Evolutionary conservation across 2,888 invertebrate species (phyloP).

Genomic region (Epsilonema sp.): DNA sequence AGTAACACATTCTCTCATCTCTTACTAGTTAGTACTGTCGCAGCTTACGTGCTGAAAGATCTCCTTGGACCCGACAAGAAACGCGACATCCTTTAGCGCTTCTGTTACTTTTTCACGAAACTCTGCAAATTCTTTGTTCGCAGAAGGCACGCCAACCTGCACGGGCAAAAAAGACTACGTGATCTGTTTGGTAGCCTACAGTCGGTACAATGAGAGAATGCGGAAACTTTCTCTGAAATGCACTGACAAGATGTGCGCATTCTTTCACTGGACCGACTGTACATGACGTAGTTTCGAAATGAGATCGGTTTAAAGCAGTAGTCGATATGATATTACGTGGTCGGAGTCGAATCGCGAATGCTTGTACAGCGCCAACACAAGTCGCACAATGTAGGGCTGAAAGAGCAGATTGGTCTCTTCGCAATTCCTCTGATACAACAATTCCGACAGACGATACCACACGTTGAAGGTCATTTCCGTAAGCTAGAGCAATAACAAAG

Average conservation of each 20-base stretch:
- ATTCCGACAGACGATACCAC: slow-evolving; percentile 88
- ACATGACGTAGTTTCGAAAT: too few species aligned
- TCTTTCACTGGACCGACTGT: too few species aligned
- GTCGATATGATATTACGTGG: too few species aligned
- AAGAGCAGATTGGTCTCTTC: slow-evolving; percentile 59
- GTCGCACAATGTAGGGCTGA: slow-evolving; percentile 66
- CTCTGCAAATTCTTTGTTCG: slow-evolving; percentile 56
- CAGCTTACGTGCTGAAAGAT: slow-evolving; percentile 85
- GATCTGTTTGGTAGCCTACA: too few species aligned
- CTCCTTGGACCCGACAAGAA: slow-evolving; percentile 74
- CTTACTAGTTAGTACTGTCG: too few species aligned
- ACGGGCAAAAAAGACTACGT: too few species aligned
- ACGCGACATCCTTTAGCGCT: slow-evolving; percentile 83
- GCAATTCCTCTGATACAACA: slow-evolving; percentile 65
- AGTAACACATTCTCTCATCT: too few species aligned
- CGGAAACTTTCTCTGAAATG: too few species aligned
- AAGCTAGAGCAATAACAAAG: slow-evolving; percentile 35
- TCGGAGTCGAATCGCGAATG: slow-evolving; percentile 94
- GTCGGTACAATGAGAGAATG: too few species aligned
- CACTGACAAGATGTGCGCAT: too few species aligned
- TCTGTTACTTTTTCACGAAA: slow-evolving; percentile 62
- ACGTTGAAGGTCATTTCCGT: slow-evolving; percentile 76
- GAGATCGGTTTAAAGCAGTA: too few species aligned
- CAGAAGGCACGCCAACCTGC: slow-evolving; percentile 59
- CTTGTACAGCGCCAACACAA: slow-evolving; percentile 66